Evolutionary conservation across 2,888 invertebrate species (phyloP).

Genomic region (Cephus spinipes): DNA sequence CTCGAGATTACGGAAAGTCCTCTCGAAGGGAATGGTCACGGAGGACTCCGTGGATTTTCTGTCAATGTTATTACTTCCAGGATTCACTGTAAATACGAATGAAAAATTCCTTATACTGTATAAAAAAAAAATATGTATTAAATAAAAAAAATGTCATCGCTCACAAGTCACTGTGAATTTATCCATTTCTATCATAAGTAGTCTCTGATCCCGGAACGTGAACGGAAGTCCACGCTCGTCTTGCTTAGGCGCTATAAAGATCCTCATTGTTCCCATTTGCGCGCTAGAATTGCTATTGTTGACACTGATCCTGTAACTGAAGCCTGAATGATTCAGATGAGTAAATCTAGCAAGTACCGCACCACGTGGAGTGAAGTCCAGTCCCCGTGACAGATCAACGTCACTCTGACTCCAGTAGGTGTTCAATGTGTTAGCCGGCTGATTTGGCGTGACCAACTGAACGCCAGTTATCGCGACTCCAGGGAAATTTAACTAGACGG

Average conservation of each 20-base stretch:
- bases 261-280: too few species aligned
- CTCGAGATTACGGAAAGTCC: constrained; percentile 81
- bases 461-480: constrained; percentile 74
- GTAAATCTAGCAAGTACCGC: constrained; percentile 79
- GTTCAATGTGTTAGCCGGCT: constrained; percentile 69
- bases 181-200: constrained; percentile 79
- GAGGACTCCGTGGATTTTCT: constrained; percentile 79
- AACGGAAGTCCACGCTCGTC: constrained; percentile 77
- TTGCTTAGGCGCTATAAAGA: constrained; percentile 71
- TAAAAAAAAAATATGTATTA: neutral
- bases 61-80: constrained; percentile 76
- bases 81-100: constrained; percentile 69
- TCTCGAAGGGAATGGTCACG: constrained; percentile 85
- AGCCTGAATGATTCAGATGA: constrained; percentile 82
- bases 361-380: constrained; percentile 85
- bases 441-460: constrained; percentile 69
- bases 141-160: constrained; percentile 37
- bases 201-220: constrained; percentile 74
- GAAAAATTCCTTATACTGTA: neutral
- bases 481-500: constrained; percentile 72
- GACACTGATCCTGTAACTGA: constrained; percentile 74
- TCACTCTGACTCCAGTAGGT: constrained; percentile 87
- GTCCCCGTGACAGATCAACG: constrained; percentile 81
- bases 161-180: constrained; percentile 76
- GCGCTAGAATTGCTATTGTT: constrained; percentile 66